These are phyloP conservation scores for Axis porcinus DNA, from an alignment of 2,113 vertebrate genomes.

Conservation along the genomic window DNA sequence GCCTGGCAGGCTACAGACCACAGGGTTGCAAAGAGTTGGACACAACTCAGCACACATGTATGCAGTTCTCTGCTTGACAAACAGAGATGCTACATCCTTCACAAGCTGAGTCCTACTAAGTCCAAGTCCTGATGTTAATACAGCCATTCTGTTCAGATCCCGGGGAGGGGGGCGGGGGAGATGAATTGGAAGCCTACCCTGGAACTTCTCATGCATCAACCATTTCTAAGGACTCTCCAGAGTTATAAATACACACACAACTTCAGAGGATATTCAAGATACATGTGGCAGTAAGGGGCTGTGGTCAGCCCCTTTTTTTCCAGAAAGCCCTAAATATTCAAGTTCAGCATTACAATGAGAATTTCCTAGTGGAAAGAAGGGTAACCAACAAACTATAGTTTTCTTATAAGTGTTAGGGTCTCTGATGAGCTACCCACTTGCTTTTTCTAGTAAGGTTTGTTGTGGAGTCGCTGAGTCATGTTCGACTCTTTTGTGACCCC, in stretches of 20 bases:
- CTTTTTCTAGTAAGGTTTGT: neutral
- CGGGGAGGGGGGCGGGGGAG: too few relatives aligned
- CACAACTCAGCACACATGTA: neutral
- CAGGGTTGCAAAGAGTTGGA: neutral
- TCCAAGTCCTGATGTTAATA: neutral
- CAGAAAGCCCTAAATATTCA: neutral
- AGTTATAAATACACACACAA: neutral
- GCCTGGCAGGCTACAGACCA: neutral
- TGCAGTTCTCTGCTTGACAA: neutral
- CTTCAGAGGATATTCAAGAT: neutral
- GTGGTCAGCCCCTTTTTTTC: neutral
- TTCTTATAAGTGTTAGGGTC: neutral
- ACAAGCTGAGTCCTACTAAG: neutral
- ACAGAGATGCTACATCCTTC: neutral
- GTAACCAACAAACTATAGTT: neutral
- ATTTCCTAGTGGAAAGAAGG: neutral
- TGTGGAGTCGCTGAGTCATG: neutral
- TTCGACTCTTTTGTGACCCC: neutral
- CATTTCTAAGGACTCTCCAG: neutral
- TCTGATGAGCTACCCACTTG: neutral
- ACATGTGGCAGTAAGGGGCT: neutral
- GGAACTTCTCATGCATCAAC: neutral
- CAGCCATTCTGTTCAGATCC: neutral
- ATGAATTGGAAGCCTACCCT: neutral
- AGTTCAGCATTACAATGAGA: neutral